These are phyloP conservation scores for Anneissia japonica DNA, from an alignment of 35 echinoderm and acorn worm genomes.

Conservation along the genomic window DNA sequence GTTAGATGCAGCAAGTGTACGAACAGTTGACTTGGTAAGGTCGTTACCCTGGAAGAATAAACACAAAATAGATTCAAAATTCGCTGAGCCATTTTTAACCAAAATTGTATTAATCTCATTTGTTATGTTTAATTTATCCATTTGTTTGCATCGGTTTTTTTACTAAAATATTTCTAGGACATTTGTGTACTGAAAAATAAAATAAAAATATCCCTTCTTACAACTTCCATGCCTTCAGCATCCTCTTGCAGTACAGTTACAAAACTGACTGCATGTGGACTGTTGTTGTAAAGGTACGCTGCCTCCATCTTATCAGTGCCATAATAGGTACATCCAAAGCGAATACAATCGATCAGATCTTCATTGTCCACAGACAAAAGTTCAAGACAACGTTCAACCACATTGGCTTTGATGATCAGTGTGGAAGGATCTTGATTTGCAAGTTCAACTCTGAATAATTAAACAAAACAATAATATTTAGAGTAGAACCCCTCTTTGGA, in stretches of 20 bases:
- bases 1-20: slow-evolving; percentile 57
- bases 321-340: slow-evolving; percentile 90
- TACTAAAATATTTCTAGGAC: neutral
- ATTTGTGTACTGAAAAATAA: neutral
- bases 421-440: slow-evolving; percentile 77
- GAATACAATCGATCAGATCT: slow-evolving; percentile 56
- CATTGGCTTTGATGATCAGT: slow-evolving; percentile 59
- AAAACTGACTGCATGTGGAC: slow-evolving; percentile 89
- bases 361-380: slow-evolving; percentile 51
- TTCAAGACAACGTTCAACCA: slow-evolving; percentile 84
- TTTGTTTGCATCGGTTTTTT: no score
- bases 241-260: slow-evolving; percentile 76
- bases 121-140: no score
- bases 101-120: no score
- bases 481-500: no score
- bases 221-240: slow-evolving; percentile 80
- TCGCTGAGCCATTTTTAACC: neutral
- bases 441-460: slow-evolving; percentile 54
- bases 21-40: slow-evolving; percentile 79
- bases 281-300: slow-evolving; percentile 86
- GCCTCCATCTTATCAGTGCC: slow-evolving; percentile 76
- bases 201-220: slow-evolving; percentile 39
- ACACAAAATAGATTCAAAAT: neutral
- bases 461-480: no score
- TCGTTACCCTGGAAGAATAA: slow-evolving; percentile 55